Base-by-base conservation (phyloP, 2,888 invertebrate genomes). In the Aphrophora alni region DNA sequence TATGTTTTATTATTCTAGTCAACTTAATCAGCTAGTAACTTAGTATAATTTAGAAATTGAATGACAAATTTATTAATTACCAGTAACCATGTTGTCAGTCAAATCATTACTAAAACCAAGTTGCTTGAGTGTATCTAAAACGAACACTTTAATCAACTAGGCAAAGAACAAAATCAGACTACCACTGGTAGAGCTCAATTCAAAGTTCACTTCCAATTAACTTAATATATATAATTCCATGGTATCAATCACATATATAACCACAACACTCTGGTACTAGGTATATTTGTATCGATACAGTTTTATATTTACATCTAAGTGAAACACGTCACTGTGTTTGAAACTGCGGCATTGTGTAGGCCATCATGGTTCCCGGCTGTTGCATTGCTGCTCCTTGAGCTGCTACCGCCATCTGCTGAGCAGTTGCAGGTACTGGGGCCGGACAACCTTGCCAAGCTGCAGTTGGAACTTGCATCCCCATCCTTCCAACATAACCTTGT, bases 321-420 rank as follows among this genome's bases (percentile, higher is more conserved):
- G 68, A 77, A 80, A 80, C 82, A 82, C 80, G 84, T 93, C 95
- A 95, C 94, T 96, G 95, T 89, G 95, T 93, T 87, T 94, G 95
- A 90, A 95, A 96, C 90, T 95, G 94, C 88, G 94, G 94, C 91
- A 95, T 93, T 88, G 93, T 91, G 87, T 89, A 89, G 84, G 88
- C 87, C 86, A 89, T 88, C 88, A 89, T 89, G 78, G 88, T 87
- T 90, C 88, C 84, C 87, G 89, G 90, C 88, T 89, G 88, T 89
- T 87, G 88, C 87, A 84, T 87, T 86, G 68, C 87, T 70, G 87
- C 88, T 84, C 88, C 89, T 88, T 89, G 91, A 85, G 91, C 91
- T 85, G 91, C 91, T 87, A 91, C 90, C 85, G 92, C 91, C 91
- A 93, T 92, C 88, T 92, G 92, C 89, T 92, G 93, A 77, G 81